phyloP scores from a whole-genome alignment of 2,888 invertebrate genomes.

The Sphecodes monilicornis region DNA sequence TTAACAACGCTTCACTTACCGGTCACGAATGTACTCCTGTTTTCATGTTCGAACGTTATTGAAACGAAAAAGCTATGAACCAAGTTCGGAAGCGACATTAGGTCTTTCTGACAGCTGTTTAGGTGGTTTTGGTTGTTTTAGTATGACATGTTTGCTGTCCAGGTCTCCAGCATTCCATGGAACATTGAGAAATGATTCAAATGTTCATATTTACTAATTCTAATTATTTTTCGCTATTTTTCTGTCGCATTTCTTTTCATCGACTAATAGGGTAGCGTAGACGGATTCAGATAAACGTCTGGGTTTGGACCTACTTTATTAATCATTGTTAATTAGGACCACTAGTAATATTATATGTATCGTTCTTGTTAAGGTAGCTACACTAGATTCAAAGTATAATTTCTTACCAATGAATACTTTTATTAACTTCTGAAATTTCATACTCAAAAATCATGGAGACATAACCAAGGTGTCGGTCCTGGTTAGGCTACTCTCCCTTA shows the following conservation, averaged over 20 bases:
- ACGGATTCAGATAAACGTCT: no score
- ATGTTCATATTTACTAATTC: neutral
- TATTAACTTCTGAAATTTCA: neutral
- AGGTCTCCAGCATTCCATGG: no score
- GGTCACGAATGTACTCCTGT: neutral
- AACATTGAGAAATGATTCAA: no score
- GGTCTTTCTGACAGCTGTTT: neutral
- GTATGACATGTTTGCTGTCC: no score
- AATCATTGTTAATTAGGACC: no score
- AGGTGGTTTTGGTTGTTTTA: neutral
- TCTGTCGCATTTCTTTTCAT: neutral
- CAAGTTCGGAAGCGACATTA: neutral
- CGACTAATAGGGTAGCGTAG: no score
- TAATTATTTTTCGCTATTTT: neutral
- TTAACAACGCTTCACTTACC: neutral
- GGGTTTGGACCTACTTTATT: no score
- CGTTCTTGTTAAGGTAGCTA: no score
- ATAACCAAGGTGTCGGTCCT: no score
- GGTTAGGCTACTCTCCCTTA: neutral
- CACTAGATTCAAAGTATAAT: no score
- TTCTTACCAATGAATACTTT: neutral
- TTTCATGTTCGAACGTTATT: neutral
- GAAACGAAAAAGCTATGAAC: neutral
- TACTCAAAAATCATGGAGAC: neutral
- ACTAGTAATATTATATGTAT: no score